Evolutionary conservation across 2,113 vertebrate species (phyloP).

Genomic region (Prionailurus viverrinus): DNA sequence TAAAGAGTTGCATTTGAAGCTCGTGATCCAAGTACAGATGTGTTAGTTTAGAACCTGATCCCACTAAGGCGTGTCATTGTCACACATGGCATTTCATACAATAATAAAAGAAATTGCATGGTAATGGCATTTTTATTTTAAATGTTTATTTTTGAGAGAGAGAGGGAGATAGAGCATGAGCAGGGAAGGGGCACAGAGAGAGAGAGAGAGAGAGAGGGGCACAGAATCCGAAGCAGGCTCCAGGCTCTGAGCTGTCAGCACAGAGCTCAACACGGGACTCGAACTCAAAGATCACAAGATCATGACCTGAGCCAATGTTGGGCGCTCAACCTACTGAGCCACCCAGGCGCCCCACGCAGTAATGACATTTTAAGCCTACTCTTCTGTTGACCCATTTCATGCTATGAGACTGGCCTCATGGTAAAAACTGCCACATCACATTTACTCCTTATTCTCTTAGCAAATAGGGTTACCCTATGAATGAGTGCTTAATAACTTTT

Average conservation of each 20-base stretch:
- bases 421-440: background rate
- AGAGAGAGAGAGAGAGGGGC: too few relatives aligned
- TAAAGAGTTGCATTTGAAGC: background rate
- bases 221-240: too few relatives aligned
- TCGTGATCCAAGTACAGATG: background rate
- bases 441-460: background rate
- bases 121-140: too few relatives aligned
- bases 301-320: too few relatives aligned
- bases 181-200: too few relatives aligned
- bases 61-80: background rate
- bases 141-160: too few relatives aligned
- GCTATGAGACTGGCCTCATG: background rate
- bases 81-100: background rate
- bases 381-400: background rate
- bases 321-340: too few relatives aligned
- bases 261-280: too few relatives aligned
- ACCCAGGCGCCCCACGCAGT: too few relatives aligned
- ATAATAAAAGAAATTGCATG: background rate
- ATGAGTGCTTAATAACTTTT: background rate
- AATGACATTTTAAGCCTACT: background rate
- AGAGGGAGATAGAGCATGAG: too few relatives aligned
- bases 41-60: background rate
- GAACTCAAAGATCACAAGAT: too few relatives aligned
- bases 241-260: too few relatives aligned
- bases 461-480: background rate